phyloP scores from a whole-genome alignment of 2,797 vertebrate genomes.

The Buphagus erythrorhynchus region DNA sequence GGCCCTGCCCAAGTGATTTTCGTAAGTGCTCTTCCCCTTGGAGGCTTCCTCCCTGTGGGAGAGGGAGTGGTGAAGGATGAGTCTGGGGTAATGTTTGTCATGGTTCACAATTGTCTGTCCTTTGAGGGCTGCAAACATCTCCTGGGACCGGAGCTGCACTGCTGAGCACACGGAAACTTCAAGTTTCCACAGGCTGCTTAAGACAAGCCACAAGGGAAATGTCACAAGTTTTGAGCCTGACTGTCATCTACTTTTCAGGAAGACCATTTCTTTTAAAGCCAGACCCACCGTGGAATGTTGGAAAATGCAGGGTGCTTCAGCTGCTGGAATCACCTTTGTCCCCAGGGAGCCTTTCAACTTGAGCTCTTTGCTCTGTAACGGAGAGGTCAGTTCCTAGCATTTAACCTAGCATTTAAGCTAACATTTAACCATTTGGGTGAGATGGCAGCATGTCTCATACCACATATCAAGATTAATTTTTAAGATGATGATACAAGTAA shows the following conservation, averaged over 20 bases:
- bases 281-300: neutral
- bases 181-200: neutral
- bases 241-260: neutral
- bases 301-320: accelerated
- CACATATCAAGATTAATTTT: neutral
- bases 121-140: neutral
- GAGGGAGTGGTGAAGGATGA: neutral
- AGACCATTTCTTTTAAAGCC: neutral
- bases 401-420: neutral
- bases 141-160: neutral
- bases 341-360: neutral
- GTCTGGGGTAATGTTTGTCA: neutral
- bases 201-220: neutral
- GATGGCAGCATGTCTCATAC: neutral
- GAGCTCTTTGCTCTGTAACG: neutral
- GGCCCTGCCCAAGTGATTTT: neutral
- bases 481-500: neutral
- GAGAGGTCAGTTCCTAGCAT: neutral
- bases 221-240: neutral
- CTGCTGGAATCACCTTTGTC: neutral
- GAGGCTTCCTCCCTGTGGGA: neutral
- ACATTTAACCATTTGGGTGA: neutral
- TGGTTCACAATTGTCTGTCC: neutral
- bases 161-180: neutral
- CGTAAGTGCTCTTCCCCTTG: neutral